Conservation (phyloP, 1,140 invertebrate genomes). For the Coptotermes formosanus region DNA sequence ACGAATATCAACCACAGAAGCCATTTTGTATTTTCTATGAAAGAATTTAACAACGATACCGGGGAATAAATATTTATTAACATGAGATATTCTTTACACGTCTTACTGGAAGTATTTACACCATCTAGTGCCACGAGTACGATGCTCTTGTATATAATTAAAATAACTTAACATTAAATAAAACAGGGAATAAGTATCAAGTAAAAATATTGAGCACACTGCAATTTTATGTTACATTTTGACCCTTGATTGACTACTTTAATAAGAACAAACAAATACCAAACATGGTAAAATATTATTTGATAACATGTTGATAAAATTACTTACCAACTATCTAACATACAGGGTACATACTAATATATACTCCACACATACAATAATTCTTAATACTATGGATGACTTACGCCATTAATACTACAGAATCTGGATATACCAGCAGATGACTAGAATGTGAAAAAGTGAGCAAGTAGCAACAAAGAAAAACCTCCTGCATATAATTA, state of each 20-base stretch:
- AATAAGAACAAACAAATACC: not conserved
- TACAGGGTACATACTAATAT: not conserved
- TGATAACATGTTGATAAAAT: not conserved
- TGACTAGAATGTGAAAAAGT: not conserved
- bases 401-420: not conserved
- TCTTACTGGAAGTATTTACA: not conserved
- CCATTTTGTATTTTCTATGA: not conserved
- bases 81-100: not conserved
- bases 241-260: not conserved
- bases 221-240: not conserved
- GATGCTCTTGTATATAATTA: not conserved
- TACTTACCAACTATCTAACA: not conserved
- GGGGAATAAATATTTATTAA: constrained; percentile 10
- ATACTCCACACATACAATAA: not conserved
- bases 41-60: not conserved
- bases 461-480: not conserved
- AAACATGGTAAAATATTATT: not conserved
- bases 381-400: not conserved
- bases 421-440: not conserved
- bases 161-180: constrained; percentile 9
- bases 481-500: not conserved
- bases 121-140: not conserved
- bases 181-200: not conserved
- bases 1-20: too few relatives aligned
- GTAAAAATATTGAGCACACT: not conserved